Percentiles rank a stretch among this genome's conserved stretches.
Conservation (phyloP, 2,113 vertebrate species). For the Zosterops japonicus region DNA sequence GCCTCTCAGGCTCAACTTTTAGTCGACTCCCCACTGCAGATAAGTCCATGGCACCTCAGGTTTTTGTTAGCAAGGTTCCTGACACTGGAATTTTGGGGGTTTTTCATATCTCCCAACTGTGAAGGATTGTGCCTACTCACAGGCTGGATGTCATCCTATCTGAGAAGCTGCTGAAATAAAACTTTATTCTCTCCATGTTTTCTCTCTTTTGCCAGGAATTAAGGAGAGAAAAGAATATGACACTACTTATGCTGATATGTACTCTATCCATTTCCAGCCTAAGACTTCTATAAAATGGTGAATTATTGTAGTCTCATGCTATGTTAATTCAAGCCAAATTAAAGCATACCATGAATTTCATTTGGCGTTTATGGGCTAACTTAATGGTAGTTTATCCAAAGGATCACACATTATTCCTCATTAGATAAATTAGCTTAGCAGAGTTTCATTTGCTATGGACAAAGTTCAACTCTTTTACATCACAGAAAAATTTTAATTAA, state of each 20-base stretch:
- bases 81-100: neutral
- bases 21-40: neutral
- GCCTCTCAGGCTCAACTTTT: neutral
- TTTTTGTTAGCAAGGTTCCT: neutral
- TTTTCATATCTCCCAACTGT: neutral
- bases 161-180: neutral
- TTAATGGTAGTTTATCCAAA: neutral
- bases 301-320: neutral
- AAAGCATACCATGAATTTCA: neutral
- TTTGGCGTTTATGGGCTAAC: neutral
- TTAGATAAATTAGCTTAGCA: conserved; percentile 1
- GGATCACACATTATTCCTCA: neutral
- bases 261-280: neutral
- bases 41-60: fast-evolving
- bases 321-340: neutral
- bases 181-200: neutral
- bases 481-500: conserved; percentile 30
- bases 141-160: neutral
- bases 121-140: neutral
- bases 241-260: neutral
- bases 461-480: conserved; percentile 9
- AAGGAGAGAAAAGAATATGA: neutral
- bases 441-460: neutral
- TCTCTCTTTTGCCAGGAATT: neutral
- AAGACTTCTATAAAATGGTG: neutral